Evolutionary conservation across 2,888 invertebrate species (phyloP).

Genomic region (Ectemnius lituratus): DNA sequence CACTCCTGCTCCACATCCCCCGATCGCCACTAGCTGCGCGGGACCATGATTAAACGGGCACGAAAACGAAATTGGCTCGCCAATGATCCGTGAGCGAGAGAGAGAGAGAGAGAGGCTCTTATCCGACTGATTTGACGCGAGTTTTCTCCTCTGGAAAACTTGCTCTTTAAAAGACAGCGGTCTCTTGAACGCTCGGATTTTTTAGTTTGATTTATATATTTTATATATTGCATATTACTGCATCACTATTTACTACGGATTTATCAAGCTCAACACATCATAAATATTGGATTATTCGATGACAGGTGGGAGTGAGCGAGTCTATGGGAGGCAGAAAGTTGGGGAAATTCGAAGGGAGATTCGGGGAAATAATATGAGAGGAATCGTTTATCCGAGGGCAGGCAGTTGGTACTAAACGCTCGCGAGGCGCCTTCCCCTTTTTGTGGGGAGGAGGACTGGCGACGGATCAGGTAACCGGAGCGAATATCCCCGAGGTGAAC

Average conservation of each 20-base stretch:
- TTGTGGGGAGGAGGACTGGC: slow-evolving; percentile 22
- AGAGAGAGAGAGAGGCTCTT: neutral
- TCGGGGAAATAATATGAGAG: neutral
- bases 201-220: no score
- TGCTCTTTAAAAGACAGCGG: no score
- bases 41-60: slow-evolving; percentile 74
- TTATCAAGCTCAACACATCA: no score
- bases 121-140: no score
- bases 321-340: neutral
- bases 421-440: neutral
- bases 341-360: neutral
- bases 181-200: no score
- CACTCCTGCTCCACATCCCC: slow-evolving; percentile 8
- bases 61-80: slow-evolving; percentile 69
- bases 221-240: no score
- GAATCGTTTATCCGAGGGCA: neutral
- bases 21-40: slow-evolving; percentile 36
- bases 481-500: slow-evolving; percentile 41
- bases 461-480: slow-evolving; percentile 19
- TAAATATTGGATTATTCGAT: no score
- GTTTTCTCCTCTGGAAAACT: neutral
- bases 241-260: no score
- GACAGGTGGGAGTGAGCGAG: no score
- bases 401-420: neutral
- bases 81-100: slow-evolving; percentile 55